phyloP scores from a whole-genome alignment of 1,140 invertebrate genomes.

The Heliconius himera region DNA sequence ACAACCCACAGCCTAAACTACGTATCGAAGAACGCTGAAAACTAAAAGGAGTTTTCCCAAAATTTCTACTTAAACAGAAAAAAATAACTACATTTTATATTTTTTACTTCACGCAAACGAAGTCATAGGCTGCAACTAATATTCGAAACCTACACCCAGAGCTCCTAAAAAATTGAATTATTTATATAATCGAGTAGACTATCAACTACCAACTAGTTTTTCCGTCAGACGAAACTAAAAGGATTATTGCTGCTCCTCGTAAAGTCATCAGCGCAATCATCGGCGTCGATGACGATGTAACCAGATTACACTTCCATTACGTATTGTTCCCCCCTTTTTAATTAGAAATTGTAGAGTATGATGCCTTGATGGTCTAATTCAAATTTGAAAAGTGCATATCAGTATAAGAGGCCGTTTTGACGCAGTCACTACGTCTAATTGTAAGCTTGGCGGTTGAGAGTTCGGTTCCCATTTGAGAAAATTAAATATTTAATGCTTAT shows the following conservation, averaged over 20 bases:
- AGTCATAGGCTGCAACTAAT: too few relatives aligned
- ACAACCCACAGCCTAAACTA: too few relatives aligned
- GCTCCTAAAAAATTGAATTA: background rate
- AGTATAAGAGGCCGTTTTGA: too few relatives aligned
- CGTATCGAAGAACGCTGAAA: too few relatives aligned
- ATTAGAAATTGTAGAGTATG: slow-evolving; percentile 36
- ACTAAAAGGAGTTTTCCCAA: too few relatives aligned
- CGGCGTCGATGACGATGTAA: slow-evolving; percentile 34
- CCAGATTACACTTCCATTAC: slow-evolving; percentile 35
- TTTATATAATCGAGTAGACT: background rate
- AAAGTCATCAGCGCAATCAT: slow-evolving; percentile 38
- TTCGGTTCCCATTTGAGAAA: too few relatives aligned
- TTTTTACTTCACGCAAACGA: too few relatives aligned
- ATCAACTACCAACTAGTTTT: slow-evolving; percentile 30
- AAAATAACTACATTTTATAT: too few relatives aligned
- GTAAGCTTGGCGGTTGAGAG: too few relatives aligned
- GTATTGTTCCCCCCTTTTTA: slow-evolving; percentile 37
- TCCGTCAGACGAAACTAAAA: slow-evolving; percentile 31
- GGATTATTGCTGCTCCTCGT: slow-evolving; percentile 34
- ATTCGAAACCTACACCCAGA: background rate
- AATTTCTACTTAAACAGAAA: too few relatives aligned
- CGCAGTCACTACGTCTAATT: too few relatives aligned
- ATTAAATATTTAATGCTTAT: too few relatives aligned
- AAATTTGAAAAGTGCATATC: background rate
- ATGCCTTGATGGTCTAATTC: background rate